These are phyloP conservation scores for Drosophila gaucha DNA, from an alignment of 2,888 invertebrate genomes.

Conservation along the genomic window DNA sequence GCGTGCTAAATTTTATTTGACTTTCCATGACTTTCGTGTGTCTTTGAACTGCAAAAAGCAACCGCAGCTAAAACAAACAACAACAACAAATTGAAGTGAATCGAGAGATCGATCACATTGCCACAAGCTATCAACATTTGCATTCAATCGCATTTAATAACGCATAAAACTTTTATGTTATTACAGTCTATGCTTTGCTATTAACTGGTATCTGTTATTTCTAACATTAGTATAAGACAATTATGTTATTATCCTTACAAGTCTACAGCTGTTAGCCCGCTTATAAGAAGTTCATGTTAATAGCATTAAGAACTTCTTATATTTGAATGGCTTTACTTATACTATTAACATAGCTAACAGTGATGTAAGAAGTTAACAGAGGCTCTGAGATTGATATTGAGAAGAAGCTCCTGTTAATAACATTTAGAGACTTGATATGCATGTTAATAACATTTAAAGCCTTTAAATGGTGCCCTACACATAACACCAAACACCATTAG, in stretches of 20 bases:
- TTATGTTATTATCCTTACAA: no score
- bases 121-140: constrained; percentile 1
- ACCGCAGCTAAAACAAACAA: neutral
- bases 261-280: no score
- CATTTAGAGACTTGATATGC: neutral
- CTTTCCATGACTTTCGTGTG: constrained; percentile 69
- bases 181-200: no score
- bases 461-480: no score
- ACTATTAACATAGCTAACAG: neutral
- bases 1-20: constrained; percentile 68
- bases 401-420: neutral
- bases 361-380: neutral
- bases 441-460: neutral
- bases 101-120: constrained; percentile 10
- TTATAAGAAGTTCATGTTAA: no score
- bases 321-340: neutral
- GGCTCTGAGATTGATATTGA: no score
- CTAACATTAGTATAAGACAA: no score
- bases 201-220: no score
- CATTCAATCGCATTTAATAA: neutral
- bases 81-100: neutral
- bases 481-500: neutral
- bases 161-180: neutral
- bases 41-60: constrained; percentile 52
- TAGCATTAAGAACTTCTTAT: no score